A percentile compares a stretch with the other conserved stretches of the same genome.
Conservation (phyloP, 2,797 vertebrate species). For the Neolamprologus multifasciatus region DNA sequence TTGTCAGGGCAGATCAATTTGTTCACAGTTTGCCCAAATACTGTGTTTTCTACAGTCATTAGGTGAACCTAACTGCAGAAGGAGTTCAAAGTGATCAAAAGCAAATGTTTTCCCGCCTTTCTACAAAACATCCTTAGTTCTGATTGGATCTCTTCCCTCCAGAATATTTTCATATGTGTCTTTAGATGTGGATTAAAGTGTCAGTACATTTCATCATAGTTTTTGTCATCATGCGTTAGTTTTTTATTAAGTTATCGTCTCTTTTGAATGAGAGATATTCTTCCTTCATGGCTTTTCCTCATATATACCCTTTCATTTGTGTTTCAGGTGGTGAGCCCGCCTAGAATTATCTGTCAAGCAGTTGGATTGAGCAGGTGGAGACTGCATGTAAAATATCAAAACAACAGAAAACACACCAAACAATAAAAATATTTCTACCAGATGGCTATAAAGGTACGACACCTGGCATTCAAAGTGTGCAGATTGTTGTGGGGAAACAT, state of each 20-base stretch:
- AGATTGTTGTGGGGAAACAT: neutral
- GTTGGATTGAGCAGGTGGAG: neutral
- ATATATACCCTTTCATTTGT: neutral
- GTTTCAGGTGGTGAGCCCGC: neutral
- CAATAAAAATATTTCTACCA: neutral
- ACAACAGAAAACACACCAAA: neutral
- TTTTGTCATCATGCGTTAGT: accelerated
- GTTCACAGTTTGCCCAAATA: neutral
- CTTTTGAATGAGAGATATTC: neutral
- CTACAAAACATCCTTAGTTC: neutral
- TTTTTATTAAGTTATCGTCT: neutral
- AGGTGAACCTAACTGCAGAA: accelerated
- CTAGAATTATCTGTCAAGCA: neutral
- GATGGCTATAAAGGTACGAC: neutral
- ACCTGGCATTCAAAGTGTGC: neutral
- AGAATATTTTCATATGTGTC: neutral
- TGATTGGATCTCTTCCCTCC: neutral
- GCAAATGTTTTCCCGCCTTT: neutral
- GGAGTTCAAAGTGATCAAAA: neutral
- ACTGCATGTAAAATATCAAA: neutral
- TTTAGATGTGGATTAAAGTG: neutral
- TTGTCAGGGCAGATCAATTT: neutral
- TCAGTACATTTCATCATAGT: neutral
- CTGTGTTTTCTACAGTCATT: neutral
- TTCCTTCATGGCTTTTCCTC: neutral